Base-by-base conservation (phyloP, 2,888 invertebrate species). In the Aquatica leii region DNA sequence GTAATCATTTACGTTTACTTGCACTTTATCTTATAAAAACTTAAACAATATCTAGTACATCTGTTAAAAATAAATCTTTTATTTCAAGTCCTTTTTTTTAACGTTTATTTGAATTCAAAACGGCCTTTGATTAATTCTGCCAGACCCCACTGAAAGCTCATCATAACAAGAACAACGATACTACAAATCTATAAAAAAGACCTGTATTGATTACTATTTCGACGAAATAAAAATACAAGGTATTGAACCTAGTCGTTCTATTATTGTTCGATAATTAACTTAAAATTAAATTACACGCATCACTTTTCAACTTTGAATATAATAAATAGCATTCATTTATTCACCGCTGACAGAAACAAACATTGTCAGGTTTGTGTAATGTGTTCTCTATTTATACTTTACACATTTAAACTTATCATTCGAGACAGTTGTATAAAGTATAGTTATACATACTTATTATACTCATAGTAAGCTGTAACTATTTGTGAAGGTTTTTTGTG, bases 401-500 rank as follows among this genome's bases (percentile, higher is more conserved):
- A 24, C 21, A 49, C 49, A 52, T 37, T 37, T 52, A 17, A 35
- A 54, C 43, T 41, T 43, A 55, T 43, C 43, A 34, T 31, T 55
- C 46, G 15, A 21, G 55, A 55, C 55, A 55, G 46, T 46, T 40
- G 53, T 40, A 41, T 40, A 53, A 40, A 21, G 41, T 37, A 40
- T 53, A 14, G 20, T 41, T 41, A 14, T 43, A 41, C 34, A 55
- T 55, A 31, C 18, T 40, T 46, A 46, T 41, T 46, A 46, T 41
- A 18, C 3, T 34, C 31, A 34, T 54, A 54, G 40, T 55, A 46
- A 55, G 55, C n/a, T 55, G 55, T 55, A 55, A 43, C 43, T 46
- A 40, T 55, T 46, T 34, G 43, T 55, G 46, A 46, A 31, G n/a
- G 21, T 24, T 17, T 18, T 54, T 55, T 55, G 18, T 17, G 21